Evolutionary conservation across 2,888 invertebrate species (phyloP), one percentile per base, ranked within the genome.

Genomic region (Nomada ferruginata): DNA sequence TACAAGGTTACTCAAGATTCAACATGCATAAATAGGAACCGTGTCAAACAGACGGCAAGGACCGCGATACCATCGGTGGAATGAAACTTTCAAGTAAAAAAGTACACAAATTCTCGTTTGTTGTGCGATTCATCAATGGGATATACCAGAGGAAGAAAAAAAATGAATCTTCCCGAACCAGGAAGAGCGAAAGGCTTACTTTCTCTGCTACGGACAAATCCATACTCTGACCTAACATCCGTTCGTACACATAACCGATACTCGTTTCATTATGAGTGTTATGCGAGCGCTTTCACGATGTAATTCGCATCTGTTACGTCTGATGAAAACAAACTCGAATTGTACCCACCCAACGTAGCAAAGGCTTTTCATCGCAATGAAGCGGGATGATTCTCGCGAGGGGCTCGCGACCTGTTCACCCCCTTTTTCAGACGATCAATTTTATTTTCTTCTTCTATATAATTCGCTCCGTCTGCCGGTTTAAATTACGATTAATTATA

Each of bases 181-280:
- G 87, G 87, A 89, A 90, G 86, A 86, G 85, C 89, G 89, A 87
- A 86, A 66, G 26, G 50, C 52, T 68, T 77, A 89, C 90, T 91
- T 91, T 91, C 91, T 89, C 91, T 74, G 77, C 70, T 66, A 74
- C 59, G 69, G 85, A 89, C 80, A 73, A 75, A 83, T 85, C 77
- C 82, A 70, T 69, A 23, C 69, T 65, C 72, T 89, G 90, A 90
- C 82, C 83, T 88, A 92, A 92, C 78, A 79, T 91, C 90, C 89
- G 90, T 85, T 84, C 73, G 26, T 60, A 36, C 70, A 57, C 77
- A 79, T 69, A n/a, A 73, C 76, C 79, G 84, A 85, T 84, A 84
- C 71, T 20, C 47, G 78, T 84, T 82, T 83, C 79, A 83, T 83
- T 82, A 77, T 68, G 65, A 63, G 47, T 23, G 61, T 86, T 89